Conservation (phyloP, 1,140 invertebrate genomes). For the Drosophila novamexicana region DNA sequence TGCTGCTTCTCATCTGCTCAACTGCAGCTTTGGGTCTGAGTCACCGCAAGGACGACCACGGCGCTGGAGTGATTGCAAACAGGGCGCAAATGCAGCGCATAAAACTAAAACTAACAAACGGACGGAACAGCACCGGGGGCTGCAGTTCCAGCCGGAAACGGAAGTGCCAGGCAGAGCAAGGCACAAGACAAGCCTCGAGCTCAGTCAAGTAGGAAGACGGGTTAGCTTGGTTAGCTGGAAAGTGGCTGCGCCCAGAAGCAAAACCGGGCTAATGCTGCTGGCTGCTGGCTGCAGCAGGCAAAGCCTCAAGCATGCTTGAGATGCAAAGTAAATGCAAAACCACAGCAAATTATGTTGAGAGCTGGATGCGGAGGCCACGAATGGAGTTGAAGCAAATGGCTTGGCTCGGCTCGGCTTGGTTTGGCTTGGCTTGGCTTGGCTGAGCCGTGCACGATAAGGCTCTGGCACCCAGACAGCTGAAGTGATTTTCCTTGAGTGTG, state of each 20-base stretch:
- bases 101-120: constrained; percentile 72
- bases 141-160: constrained; percentile 58
- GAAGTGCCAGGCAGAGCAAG: constrained; percentile 66
- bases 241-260: constrained; percentile 18
- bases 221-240: constrained; percentile 13
- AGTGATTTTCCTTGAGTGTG: constrained; percentile 75
- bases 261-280: constrained; percentile 30
- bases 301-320: constrained; percentile 73
- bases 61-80: constrained; percentile 72
- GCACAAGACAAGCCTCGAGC: constrained; percentile 43
- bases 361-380: constrained; percentile 37
- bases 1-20: constrained; percentile 10
- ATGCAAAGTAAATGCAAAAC: constrained; percentile 82
- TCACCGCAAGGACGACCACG: constrained; percentile 62
- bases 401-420: background rate
- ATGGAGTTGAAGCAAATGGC: constrained; percentile 20
- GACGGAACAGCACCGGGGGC: constrained; percentile 3
- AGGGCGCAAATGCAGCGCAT: constrained; percentile 66
- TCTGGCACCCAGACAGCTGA: constrained; percentile 48
- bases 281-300: constrained; percentile 36
- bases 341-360: constrained; percentile 80
- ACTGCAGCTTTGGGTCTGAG: constrained; percentile 28
- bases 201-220: constrained; percentile 48
- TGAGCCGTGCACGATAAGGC: constrained; percentile 10
- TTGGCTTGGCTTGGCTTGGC: background rate